Conservation (phyloP, 2,888 invertebrate species). For the Pteria penguin region DNA sequence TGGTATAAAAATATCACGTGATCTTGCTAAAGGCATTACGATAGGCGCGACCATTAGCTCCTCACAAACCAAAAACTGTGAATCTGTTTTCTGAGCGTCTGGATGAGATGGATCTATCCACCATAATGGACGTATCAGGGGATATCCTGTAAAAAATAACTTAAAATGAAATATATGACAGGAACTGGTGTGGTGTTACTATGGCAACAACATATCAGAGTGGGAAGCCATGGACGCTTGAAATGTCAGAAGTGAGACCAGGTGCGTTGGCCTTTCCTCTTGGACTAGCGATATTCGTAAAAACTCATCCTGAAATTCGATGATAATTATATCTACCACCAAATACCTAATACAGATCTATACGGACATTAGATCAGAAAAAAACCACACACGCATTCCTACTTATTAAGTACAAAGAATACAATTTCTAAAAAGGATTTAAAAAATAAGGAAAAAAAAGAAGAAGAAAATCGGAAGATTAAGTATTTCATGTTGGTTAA, state of each 20-base stretch:
- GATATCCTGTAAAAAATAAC: constrained; percentile 81
- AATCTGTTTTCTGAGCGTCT: constrained; percentile 89
- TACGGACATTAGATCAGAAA: too few relatives aligned
- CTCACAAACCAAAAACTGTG: constrained; percentile 80
- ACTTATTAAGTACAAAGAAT: too few relatives aligned
- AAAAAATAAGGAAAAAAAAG: too few relatives aligned
- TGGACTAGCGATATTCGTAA: background rate
- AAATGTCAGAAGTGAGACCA: background rate
- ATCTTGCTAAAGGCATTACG: constrained; percentile 60
- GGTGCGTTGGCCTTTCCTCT: background rate
- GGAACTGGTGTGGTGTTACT: too few relatives aligned
- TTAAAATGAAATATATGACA: background rate
- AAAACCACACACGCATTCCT: too few relatives aligned
- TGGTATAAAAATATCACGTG: constrained; percentile 71
- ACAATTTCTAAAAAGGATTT: too few relatives aligned
- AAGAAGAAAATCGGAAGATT: too few relatives aligned
- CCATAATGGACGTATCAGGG: constrained; percentile 94
- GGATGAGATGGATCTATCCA: constrained; percentile 91
- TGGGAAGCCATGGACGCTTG: too few relatives aligned
- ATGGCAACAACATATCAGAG: too few relatives aligned
- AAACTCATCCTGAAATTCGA: background rate
- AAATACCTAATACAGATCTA: too few relatives aligned
- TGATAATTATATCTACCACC: too few relatives aligned
- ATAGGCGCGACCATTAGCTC: constrained; percentile 76
- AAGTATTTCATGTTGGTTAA: too few relatives aligned